These are phyloP conservation scores for Tupaia chinensis DNA, from an alignment of 2,113 vertebrate genomes.

Conservation along the genomic window DNA sequence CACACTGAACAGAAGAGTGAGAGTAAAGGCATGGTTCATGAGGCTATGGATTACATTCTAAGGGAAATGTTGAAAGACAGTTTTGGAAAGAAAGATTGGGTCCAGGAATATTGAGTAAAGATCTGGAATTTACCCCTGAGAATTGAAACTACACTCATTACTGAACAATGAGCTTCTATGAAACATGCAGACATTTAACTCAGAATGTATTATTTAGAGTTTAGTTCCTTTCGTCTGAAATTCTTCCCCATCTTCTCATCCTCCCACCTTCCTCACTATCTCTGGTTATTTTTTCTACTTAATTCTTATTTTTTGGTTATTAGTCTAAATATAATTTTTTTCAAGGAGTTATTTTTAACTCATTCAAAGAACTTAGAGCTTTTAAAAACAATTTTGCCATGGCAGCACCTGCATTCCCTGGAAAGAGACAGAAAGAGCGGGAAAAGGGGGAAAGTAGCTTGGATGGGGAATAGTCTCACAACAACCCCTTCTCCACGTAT, in stretches of 20 bases:
- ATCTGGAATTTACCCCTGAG: not conserved
- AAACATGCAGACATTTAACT: not conserved
- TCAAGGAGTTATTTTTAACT: not conserved
- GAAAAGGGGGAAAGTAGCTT: too few relatives aligned
- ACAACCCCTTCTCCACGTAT: too few relatives aligned
- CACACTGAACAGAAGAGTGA: not conserved
- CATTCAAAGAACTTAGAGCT: not conserved
- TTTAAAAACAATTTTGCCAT: not conserved
- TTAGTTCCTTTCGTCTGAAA: not conserved
- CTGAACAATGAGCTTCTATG: not conserved
- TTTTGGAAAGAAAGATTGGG: not conserved
- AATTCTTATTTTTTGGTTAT: not conserved
- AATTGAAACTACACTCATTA: not conserved
- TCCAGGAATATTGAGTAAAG: not conserved
- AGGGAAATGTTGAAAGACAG: not conserved
- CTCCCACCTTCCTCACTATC: not conserved
- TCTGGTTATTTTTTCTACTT: not conserved
- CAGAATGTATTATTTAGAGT: not conserved
- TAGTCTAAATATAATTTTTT: not conserved
- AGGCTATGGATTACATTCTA: not conserved
- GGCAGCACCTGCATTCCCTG: too few relatives aligned
- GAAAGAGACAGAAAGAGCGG: too few relatives aligned
- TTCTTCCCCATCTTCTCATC: not conserved
- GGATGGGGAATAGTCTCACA: too few relatives aligned
- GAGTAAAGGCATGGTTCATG: too few relatives aligned